Percentiles rank a stretch among this genome's conserved stretches.
Evolutionary conservation across 2,888 invertebrate genomes (phyloP).

Genomic region (Dilophus febrilis): DNA sequence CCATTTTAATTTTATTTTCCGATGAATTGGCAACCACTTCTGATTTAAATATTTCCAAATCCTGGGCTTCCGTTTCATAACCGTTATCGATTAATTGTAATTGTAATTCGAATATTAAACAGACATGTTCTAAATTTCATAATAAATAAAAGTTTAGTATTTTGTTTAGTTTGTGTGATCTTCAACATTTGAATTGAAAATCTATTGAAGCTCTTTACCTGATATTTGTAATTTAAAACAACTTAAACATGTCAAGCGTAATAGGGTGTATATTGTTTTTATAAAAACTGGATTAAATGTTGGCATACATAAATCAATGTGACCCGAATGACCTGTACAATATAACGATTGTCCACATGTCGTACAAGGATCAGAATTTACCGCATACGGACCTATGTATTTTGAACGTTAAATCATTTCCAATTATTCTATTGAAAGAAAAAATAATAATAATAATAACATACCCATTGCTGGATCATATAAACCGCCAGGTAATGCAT

Average conservation of each 20-base stretch:
- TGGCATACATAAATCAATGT: slow-evolving; percentile 75
- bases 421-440: too few relatives aligned
- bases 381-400: slow-evolving; percentile 37
- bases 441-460: too few relatives aligned
- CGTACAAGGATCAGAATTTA: slow-evolving; percentile 50
- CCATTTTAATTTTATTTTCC: slow-evolving; percentile 19
- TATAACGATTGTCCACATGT: slow-evolving; percentile 56
- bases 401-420: slow-evolving; percentile 4
- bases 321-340: slow-evolving; percentile 90
- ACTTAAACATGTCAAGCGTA: slow-evolving; percentile 50
- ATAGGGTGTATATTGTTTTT: slow-evolving; percentile 47
- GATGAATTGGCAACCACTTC: slow-evolving; percentile 23
- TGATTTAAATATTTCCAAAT: slow-evolving; percentile 35
- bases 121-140: slow-evolving; percentile 23
- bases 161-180: too few relatives aligned
- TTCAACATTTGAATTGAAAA: too few relatives aligned
- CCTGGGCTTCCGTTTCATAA: slow-evolving; percentile 51
- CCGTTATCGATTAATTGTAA: slow-evolving; percentile 63
- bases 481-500: slow-evolving; percentile 70
- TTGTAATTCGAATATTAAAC: slow-evolving; percentile 32
- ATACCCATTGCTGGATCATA: slow-evolving; percentile 74
- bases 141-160: too few relatives aligned
- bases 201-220: too few relatives aligned
- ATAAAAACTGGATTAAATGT: slow-evolving; percentile 84
- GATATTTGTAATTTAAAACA: slow-evolving; percentile 54